phyloP scores from a whole-genome alignment of 2,888 invertebrate species.

The Diogma glabrata region DNA sequence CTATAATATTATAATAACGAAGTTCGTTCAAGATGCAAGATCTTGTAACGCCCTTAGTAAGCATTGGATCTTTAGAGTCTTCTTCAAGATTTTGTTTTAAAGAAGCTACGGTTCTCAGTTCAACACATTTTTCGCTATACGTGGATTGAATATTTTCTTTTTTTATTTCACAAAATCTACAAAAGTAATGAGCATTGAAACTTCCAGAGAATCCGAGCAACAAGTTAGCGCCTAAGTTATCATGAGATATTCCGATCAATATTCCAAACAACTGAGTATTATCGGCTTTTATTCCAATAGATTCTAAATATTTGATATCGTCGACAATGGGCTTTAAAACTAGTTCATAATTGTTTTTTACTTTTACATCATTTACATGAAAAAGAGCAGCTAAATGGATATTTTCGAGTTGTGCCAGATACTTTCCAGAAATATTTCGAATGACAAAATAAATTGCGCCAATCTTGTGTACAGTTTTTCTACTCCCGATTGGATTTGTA shows the following conservation, averaged over 20 bases:
- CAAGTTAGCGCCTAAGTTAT: background rate
- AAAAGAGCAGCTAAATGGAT: background rate
- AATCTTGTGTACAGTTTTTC: background rate
- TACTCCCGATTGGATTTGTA: background rate
- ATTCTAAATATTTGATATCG: background rate
- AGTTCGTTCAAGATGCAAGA: too few relatives aligned
- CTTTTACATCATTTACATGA: background rate
- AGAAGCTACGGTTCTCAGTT: background rate
- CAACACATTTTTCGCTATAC: background rate
- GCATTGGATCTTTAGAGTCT: background rate
- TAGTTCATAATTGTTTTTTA: background rate
- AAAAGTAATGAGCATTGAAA: background rate
- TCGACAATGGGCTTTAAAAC: background rate
- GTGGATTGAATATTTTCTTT: background rate
- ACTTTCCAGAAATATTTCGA: background rate
- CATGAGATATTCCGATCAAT: background rate
- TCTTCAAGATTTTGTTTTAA: background rate
- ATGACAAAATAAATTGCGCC: background rate
- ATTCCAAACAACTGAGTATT: too few relatives aligned
- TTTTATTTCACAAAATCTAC: slow-evolving; percentile 1
- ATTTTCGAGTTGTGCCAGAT: background rate
- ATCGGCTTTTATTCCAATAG: too few relatives aligned
- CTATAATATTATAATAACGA: slow-evolving; percentile 10
- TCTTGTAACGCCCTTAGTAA: background rate
- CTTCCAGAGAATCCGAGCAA: background rate